Evolutionary conservation across 2,113 vertebrate species (phyloP), one percentile per base, ranked within the genome.

Genomic region (Paramormyrops kingsleyae): DNA sequence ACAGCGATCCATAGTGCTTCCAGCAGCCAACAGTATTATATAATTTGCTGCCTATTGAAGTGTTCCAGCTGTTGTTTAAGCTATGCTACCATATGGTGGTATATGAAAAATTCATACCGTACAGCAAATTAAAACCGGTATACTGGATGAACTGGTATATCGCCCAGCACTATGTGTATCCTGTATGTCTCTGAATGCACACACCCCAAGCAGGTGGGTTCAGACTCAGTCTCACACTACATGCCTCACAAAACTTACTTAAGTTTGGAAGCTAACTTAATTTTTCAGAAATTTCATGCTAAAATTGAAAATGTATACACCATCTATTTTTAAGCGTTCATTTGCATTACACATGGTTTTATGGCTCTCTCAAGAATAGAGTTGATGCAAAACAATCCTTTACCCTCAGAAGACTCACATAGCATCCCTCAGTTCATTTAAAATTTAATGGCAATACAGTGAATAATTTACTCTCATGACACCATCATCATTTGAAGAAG

Each of bases 371-470:
- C 46, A 86, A 92, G 91, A 91, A 93, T 87, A 90, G 70, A 88
- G 93, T 90, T 89, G 39, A 87, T 90, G 86, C 89, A 92, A 92
- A 93, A 90, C 27, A 77, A 93, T 90, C 90, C 91, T 86, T 12
- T 13, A 83, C 56, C 6, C 42, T 83, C 89, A 83, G 0, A n/a
- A 83, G 92, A 89, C 94, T 56, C 89, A 91, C 91, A 91, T 90
- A 90, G 91, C 13, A 92, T 50, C 66, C 88, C 90, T 80, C 89
- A 90, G 59, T 88, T 31, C 49, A 86, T 89, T 94, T 91, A 92
- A 95, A 93, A 80, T 93, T 92, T 93, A 56, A 93, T 94, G 88
- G 35, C 77, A 92, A 94, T 87, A 44, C 50, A 77, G 44, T 93
- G 77, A 94, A 93, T 94, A 92, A 93, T 92, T 93, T 90, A 93